Conservation (phyloP, 1,140 invertebrate genomes). For the Cyclina sinensis region DNA sequence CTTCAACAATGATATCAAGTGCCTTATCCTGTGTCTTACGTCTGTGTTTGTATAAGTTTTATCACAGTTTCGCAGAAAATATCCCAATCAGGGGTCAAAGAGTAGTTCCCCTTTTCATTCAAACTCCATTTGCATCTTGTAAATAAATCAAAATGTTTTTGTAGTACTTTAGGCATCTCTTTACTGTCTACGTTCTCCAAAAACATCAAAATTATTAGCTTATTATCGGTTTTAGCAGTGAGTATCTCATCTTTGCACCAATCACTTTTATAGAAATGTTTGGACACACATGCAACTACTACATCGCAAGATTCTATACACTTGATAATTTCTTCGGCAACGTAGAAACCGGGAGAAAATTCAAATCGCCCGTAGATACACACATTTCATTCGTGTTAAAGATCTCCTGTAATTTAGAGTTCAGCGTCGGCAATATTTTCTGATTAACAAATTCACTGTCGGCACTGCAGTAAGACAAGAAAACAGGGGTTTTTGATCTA, state of each 20-base stretch:
- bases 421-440: not conserved
- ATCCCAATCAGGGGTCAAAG: too few species aligned
- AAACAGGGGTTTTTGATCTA: not conserved
- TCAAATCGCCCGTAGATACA: not conserved
- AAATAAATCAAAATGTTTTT: not conserved
- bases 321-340: not conserved
- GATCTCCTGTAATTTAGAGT: not conserved
- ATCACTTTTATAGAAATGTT: conserved; percentile 1
- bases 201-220: conserved; percentile 27
- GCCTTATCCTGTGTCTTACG: too few species aligned
- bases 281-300: not conserved
- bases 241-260: conserved; percentile 3
- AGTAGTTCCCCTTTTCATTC: too few species aligned
- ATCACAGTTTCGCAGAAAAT: too few species aligned
- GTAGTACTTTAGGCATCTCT: not conserved
- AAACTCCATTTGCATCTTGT: not conserved
- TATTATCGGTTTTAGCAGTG: not conserved
- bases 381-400: not conserved
- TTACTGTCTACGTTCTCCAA: conserved; percentile 1
- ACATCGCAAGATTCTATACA: conserved; percentile 19
- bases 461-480: not conserved
- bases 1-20: too few species aligned
- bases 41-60: too few species aligned
- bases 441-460: not conserved
- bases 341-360: not conserved